A percentile compares a stretch with the other conserved stretches of the same genome.
phyloP scores from a whole-genome alignment of 2,797 vertebrate species.

The Ctenosaura bakeri region DNA sequence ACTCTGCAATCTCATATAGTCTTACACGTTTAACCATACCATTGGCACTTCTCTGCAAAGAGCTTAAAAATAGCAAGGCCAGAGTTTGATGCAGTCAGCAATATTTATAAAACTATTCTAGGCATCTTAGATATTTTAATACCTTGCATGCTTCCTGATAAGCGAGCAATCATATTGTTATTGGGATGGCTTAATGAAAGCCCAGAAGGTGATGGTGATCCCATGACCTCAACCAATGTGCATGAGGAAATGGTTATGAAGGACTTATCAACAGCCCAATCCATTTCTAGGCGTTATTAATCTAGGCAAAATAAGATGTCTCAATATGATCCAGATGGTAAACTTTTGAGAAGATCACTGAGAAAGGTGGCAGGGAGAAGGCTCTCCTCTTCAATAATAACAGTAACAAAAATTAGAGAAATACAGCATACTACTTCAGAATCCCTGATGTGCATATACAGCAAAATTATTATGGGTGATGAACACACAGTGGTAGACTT shows the following conservation, averaged over 20 bases:
- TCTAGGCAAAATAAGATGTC: slow-evolving; percentile 27
- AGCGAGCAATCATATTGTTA: slow-evolving; percentile 15
- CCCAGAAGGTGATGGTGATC: background rate
- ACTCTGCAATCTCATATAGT: slow-evolving; percentile 25
- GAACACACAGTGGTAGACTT: slow-evolving; percentile 50
- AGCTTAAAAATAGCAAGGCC: background rate
- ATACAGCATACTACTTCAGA: slow-evolving; percentile 47
- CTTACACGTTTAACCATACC: slow-evolving; percentile 1
- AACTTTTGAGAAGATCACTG: slow-evolving; percentile 22
- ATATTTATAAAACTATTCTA: slow-evolving; percentile 13
- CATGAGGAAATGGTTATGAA: slow-evolving; percentile 36
- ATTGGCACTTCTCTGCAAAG: background rate
- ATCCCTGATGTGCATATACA: slow-evolving; percentile 44
- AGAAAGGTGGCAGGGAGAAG: background rate
- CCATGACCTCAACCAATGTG: slow-evolving; percentile 17
- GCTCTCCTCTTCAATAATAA: slow-evolving; percentile 34
- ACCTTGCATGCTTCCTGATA: slow-evolving; percentile 34
- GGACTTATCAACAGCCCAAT: slow-evolving; percentile 7
- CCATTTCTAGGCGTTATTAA: slow-evolving; percentile 41
- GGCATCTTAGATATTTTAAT: slow-evolving; percentile 41
- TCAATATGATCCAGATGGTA: slow-evolving; percentile 17
- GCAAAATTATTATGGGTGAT: slow-evolving; percentile 40
- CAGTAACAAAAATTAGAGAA: slow-evolving; percentile 43
- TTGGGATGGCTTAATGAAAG: slow-evolving; percentile 34
- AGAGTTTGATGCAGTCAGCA: background rate